Evolutionary conservation across 1,140 invertebrate genomes (phyloP).

Genomic region (Nomia melanderi): DNA sequence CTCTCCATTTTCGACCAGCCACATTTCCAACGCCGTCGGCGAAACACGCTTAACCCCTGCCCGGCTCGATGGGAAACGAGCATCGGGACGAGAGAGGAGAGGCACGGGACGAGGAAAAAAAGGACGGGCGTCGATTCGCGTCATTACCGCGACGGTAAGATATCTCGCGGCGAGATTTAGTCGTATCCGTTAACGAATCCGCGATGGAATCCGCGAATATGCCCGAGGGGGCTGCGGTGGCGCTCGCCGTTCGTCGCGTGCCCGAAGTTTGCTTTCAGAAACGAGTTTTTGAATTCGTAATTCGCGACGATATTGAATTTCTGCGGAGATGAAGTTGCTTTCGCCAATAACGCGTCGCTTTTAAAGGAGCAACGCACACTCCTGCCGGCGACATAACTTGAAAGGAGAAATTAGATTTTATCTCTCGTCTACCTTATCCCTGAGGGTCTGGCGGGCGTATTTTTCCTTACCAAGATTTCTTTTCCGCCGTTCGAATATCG

Average conservation of each 20-base stretch:
- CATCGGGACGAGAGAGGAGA: background rate
- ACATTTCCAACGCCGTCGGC: background rate
- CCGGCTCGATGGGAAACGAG: background rate
- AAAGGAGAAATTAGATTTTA: conserved; percentile 3
- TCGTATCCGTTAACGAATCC: background rate
- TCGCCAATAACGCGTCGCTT: background rate
- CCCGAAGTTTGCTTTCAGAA: background rate
- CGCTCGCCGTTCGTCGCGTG: background rate
- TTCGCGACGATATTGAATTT: background rate
- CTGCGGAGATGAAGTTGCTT: background rate
- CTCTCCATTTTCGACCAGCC: no score
- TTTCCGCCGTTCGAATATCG: conserved; percentile 2
- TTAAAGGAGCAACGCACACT: background rate
- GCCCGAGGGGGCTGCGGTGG: background rate
- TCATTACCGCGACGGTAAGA: background rate
- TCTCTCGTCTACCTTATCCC: background rate
- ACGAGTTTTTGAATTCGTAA: background rate
- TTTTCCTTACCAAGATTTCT: background rate
- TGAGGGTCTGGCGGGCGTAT: background rate
- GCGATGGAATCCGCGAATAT: background rate
- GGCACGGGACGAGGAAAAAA: no score
- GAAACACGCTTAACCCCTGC: conserved; percentile 3
- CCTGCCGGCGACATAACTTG: background rate
- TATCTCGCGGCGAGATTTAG: conserved; percentile 1
- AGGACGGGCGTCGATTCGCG: background rate